Conservation (phyloP, 2,888 invertebrate species). For the Zele albiditarsus region DNA sequence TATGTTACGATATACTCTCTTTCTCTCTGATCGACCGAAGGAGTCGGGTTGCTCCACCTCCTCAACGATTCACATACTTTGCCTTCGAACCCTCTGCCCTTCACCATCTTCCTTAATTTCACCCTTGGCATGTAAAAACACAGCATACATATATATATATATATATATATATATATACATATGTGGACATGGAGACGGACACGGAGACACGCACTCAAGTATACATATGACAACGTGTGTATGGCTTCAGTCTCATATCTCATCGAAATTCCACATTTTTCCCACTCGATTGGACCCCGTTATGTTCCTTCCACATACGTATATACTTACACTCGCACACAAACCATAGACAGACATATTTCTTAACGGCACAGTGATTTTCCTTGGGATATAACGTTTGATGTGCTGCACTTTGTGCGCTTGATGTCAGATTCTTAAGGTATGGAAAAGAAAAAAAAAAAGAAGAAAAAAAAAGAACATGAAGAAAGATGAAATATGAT, state of each 20-base stretch:
- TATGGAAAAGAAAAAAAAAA: conserved; percentile 9
- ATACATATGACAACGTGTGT: conserved; percentile 17
- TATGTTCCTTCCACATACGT: conserved; percentile 10
- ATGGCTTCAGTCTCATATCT: conserved; percentile 35
- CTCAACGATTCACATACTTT: conserved; percentile 40
- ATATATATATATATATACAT: conserved; percentile 5
- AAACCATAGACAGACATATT: conserved; percentile 1
- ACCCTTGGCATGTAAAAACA: conserved; percentile 43
- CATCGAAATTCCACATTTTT: conserved; percentile 30
- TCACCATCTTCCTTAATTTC: conserved; percentile 38
- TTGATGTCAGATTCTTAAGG: conserved; percentile 28
- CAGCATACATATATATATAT: conserved; percentile 6
- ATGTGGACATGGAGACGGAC: background rate
- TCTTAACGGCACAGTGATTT: conserved; percentile 35
- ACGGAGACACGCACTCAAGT: background rate
- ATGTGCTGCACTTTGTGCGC: conserved; percentile 14
- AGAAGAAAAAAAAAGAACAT: background rate
- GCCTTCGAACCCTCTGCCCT: conserved; percentile 32
- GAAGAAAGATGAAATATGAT: background rate
- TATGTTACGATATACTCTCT: conserved; percentile 28
- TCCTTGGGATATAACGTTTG: conserved; percentile 27
- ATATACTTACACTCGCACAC: background rate
- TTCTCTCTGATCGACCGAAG: background rate
- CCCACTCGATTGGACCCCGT: conserved; percentile 31
- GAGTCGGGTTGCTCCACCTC: conserved; percentile 40